Conservation (phyloP, 2,113 vertebrate species). For the Pseudonaja textilis region DNA sequence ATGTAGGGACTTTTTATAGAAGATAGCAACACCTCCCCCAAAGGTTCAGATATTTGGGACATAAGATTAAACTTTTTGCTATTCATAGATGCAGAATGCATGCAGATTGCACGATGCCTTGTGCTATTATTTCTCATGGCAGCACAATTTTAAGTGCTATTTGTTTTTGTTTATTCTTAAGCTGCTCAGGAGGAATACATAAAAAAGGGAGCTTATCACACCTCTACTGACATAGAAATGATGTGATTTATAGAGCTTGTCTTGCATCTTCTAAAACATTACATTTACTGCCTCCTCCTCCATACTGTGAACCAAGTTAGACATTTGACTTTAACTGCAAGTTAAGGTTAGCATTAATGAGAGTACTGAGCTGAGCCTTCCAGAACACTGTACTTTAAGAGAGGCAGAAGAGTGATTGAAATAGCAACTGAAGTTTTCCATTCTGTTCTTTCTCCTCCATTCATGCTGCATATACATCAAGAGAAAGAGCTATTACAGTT, state of each 20-base stretch:
- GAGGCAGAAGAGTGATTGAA: conserved; percentile 42
- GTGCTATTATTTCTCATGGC: neutral
- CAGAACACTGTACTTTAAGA: conserved; percentile 1
- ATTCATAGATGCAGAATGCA: conserved; percentile 37
- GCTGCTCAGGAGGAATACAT: conserved; percentile 52
- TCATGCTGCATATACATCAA: neutral
- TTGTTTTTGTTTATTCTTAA: conserved; percentile 40
- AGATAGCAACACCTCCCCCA: neutral
- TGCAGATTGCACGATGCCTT: conserved; percentile 3
- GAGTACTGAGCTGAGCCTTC: neutral
- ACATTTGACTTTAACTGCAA: neutral
- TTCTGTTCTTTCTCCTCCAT: conserved; percentile 43
- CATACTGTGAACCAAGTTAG: neutral
- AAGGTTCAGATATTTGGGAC: neutral
- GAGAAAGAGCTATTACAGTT: neutral
- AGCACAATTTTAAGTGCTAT: neutral
- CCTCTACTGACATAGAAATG: neutral
- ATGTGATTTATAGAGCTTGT: neutral
- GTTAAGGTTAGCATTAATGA: neutral
- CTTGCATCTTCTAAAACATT: neutral
- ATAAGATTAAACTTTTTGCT: conserved; percentile 46
- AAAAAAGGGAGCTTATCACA: neutral
- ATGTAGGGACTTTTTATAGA: no score
- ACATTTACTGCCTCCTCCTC: neutral
- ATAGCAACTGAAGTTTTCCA: conserved; percentile 45